Base-by-base conservation (phyloP, 1,140 invertebrate genomes). In the Maniola jurtina region DNA sequence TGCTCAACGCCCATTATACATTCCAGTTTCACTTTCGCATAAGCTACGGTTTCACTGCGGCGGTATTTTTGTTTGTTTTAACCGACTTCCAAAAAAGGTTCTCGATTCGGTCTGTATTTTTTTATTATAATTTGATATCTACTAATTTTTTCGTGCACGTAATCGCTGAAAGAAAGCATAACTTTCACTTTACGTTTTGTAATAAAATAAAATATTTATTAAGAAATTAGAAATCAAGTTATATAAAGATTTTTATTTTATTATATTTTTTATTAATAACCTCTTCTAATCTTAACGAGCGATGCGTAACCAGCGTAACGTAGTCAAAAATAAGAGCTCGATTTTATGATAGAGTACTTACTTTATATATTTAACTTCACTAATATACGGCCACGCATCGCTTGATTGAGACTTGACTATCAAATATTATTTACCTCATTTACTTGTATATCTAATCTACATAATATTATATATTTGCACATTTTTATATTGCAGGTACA, bases 11-110 rank as follows among this genome's bases (percentile, higher is more conserved):
- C 73, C 73, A 79, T 77, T 79, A 81, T 75, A 73, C 71, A 80
- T 84, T 77, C 71, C 73, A 81, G 80, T 89, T 89, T 89, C 87
- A 89, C 87, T 89, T 89, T 89, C 84, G 80, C 75, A 71, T 84
- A 80, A 82, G 76, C 79, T 87, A 83, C 83, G 75, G 75, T 84
- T 86, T 81, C 77, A 63, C 61, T 66, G 70, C 59, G 65, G 50
- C 55, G 55, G 55, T 50, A 63, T 34, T 34, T 25, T 25, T 13
- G 15, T 52, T 9, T 14, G 16, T 62, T 60, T 38, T 38, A 3
- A 2, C 25, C 25, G 25, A 25, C 25, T 25, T 25, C 25, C 25
- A 25, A 25, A 25, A n/a, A 25, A 25, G 25, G 25, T 25, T 25
- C 25, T 25, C 25, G 25, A 25, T 25, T 25, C 4, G 25, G 25